Percentiles rank a stretch among this genome's conserved stretches.
Evolutionary conservation across 2,888 invertebrate genomes (phyloP).

Genomic region (Tetrapedia diversipes): DNA sequence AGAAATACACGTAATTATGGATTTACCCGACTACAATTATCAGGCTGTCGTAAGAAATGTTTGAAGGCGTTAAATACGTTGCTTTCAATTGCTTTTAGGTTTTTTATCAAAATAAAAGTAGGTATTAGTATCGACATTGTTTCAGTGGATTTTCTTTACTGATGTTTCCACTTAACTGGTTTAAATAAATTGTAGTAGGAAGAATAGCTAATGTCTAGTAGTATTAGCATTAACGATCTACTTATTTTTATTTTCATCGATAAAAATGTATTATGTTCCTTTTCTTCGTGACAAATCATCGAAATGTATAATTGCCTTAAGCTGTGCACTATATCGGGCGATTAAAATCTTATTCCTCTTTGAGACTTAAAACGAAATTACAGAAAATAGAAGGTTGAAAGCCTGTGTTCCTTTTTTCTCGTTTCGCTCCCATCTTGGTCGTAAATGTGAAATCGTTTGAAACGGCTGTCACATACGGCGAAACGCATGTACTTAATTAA

Average conservation of each 20-base stretch:
- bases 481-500: not conserved
- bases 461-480: slow-evolving; percentile 14
- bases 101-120: too few species aligned
- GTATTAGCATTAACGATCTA: not conserved
- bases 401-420: slow-evolving; percentile 14
- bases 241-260: not conserved
- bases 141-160: too few species aligned
- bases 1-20: too few species aligned
- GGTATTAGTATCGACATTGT: too few species aligned
- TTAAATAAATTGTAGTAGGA: too few species aligned
- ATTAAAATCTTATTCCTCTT: slow-evolving; percentile 17
- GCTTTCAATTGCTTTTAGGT: too few species aligned
- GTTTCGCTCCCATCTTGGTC: not conserved
- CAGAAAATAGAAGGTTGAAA: not conserved
- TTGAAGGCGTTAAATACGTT: too few species aligned
- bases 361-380: not conserved
- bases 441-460: not conserved
- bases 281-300: not conserved
- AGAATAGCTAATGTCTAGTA: not conserved
- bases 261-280: not conserved
- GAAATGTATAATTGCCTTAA: not conserved
- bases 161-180: too few species aligned
- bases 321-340: not conserved
- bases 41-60: too few species aligned
- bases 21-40: too few species aligned